Conservation (phyloP, 23 tunicate species). For the Diplosoma virens region DNA sequence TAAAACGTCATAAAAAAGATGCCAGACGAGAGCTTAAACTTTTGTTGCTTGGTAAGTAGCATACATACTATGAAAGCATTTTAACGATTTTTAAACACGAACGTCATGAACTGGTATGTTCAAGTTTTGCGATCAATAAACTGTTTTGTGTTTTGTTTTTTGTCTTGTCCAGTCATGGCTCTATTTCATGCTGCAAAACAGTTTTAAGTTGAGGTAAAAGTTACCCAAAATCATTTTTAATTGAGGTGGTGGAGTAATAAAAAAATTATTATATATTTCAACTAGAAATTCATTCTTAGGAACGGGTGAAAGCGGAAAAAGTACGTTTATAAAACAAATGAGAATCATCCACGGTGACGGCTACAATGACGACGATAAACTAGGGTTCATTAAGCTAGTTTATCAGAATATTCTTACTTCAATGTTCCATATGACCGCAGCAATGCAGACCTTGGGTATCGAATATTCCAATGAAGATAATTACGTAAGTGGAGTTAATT, state of each 20-base stretch:
- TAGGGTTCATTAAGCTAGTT: slow-evolving; percentile 63
- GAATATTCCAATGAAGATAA: slow-evolving; percentile 56
- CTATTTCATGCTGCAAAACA: no score
- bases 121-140: no score
- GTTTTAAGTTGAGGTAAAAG: no score
- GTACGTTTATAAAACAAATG: slow-evolving; percentile 97
- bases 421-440: slow-evolving; percentile 72
- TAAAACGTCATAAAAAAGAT: slow-evolving; percentile 81
- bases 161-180: no score
- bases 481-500: slow-evolving; percentile 45
- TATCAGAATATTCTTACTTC: slow-evolving; percentile 93
- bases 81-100: no score
- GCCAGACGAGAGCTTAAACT: slow-evolving; percentile 86
- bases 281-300: slow-evolving; percentile 35
- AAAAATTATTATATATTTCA: neutral
- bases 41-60: slow-evolving; percentile 79
- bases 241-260: no score
- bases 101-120: neutral
- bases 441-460: slow-evolving; percentile 74
- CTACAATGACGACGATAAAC: slow-evolving; percentile 77
- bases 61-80: no score
- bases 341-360: slow-evolving; percentile 94
- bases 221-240: no score
- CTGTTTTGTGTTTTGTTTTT: no score
- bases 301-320: slow-evolving; percentile 95